A percentile compares a stretch with the other conserved stretches of the same genome.
These are phyloP conservation scores for Oncorhynchus mykiss DNA, from an alignment of 2,113 vertebrate genomes.

Conservation along the genomic window DNA sequence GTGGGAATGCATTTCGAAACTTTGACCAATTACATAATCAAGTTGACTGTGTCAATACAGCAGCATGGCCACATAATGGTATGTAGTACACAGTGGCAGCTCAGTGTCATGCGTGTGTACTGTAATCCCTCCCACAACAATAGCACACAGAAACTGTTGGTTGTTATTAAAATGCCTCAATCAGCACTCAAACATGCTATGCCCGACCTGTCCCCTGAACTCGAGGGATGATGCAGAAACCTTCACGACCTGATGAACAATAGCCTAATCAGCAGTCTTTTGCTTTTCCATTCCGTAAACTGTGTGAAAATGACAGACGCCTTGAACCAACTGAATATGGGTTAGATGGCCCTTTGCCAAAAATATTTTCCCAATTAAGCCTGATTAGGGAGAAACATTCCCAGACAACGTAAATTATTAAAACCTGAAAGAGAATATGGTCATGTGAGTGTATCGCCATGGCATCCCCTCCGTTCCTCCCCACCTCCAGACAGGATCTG, in stretches of 20 bases:
- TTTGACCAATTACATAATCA: conserved; percentile 38
- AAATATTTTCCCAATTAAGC: conserved; percentile 73
- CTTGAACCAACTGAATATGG: conserved; percentile 48
- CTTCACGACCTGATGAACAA: background rate
- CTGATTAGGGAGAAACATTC: conserved; percentile 66
- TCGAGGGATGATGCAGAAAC: background rate
- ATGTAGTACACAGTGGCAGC: background rate
- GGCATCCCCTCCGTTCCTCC: conserved; percentile 47
- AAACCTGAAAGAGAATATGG: conserved; percentile 65
- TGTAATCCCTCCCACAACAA: no score
- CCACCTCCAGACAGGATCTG: conserved; percentile 47
- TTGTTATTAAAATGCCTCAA: no score
- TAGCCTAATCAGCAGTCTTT: background rate
- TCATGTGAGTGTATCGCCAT: conserved; percentile 46
- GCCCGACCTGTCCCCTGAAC: no score
- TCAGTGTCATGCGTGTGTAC: conserved; percentile 1
- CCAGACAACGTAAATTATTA: conserved; percentile 71
- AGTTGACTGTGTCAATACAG: conserved; percentile 21
- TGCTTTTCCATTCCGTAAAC: background rate
- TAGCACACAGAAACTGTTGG: no score
- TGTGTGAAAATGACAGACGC: conserved; percentile 52
- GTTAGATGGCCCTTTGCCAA: conserved; percentile 62
- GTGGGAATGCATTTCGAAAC: background rate
- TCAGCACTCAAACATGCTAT: no score
- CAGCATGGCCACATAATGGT: conserved; percentile 11